Evolutionary conservation across 2,797 vertebrate genomes (phyloP).

Genomic region (Rallus crepitans): DNA sequence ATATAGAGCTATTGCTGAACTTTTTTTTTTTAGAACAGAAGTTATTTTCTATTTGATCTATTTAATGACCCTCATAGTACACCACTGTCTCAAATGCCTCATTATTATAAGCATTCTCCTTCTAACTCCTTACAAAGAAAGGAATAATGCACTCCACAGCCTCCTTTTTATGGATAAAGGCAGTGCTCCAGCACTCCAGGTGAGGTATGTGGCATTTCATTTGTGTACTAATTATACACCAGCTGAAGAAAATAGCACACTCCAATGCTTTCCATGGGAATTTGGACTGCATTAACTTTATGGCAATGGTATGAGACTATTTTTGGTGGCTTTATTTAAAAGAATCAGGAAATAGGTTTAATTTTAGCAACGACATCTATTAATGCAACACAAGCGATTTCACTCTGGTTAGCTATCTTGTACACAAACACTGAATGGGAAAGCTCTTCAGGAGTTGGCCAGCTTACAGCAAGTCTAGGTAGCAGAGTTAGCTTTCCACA

Average conservation of each 20-base stretch:
- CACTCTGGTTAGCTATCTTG: conserved; percentile 35
- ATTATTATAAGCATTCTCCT: background rate
- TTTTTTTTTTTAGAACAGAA: background rate
- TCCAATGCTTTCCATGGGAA: conserved; percentile 57
- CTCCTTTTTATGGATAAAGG: background rate
- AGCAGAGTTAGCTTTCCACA: background rate
- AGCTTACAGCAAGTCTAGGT: background rate
- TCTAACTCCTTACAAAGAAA: background rate
- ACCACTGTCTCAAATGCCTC: background rate
- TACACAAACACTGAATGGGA: background rate
- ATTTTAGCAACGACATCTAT: conserved; percentile 61
- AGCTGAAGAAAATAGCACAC: conserved; percentile 49
- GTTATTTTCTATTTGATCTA: background rate
- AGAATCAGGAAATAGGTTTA: conserved; percentile 66
- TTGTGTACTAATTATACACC: conserved; percentile 12
- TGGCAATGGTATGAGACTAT: conserved; percentile 62
- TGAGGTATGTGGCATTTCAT: background rate
- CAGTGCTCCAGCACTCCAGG: background rate
- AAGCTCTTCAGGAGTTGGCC: background rate
- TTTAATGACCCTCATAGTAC: background rate
- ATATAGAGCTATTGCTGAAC: background rate
- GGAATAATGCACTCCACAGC: background rate
- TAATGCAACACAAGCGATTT: conserved; percentile 53
- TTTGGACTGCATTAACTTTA: conserved; percentile 20
- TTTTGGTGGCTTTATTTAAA: conserved; percentile 68